These are phyloP conservation scores for Ceratothoa steindachneri DNA, from an alignment of 2,888 invertebrate species.

Conservation along the genomic window DNA sequence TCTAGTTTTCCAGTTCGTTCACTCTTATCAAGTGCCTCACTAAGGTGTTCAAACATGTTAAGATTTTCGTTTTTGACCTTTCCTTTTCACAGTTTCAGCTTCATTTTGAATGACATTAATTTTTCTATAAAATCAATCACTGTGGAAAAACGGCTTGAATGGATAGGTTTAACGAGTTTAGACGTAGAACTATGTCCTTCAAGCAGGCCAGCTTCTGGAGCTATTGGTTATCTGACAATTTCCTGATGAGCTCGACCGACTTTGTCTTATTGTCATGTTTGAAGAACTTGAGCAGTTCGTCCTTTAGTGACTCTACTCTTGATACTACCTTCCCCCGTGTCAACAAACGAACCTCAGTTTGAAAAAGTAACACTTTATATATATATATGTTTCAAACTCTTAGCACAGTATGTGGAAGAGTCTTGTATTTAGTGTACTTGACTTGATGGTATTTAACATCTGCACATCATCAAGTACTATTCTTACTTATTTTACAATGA, in stretches of 20 bases:
- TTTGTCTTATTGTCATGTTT: constrained; percentile 20
- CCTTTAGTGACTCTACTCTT: constrained; percentile 13
- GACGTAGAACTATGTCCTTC: constrained; percentile 3
- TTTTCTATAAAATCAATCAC: too few species aligned
- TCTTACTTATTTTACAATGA: too few species aligned
- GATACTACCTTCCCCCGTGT: constrained; percentile 9
- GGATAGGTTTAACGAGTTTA: too few species aligned
- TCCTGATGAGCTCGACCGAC: constrained; percentile 14
- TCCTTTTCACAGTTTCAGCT: not conserved
- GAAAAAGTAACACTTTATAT: constrained; percentile 20
- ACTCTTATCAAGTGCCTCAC: too few species aligned
- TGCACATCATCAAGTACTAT: too few species aligned
- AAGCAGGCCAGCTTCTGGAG: too few species aligned
- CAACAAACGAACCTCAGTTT: constrained; percentile 1
- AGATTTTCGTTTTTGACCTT: constrained; percentile 17
- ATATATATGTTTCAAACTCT: too few species aligned
- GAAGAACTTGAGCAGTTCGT: constrained; percentile 9
- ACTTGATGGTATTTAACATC: too few species aligned
- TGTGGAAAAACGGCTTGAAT: constrained; percentile 4
- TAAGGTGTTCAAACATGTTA: too few species aligned
- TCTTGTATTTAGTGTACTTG: too few species aligned
- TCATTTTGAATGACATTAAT: too few species aligned
- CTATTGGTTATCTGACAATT: constrained; percentile 11
- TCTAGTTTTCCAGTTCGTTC: constrained; percentile 8
- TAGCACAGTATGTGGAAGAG: too few species aligned